Percentiles rank a stretch among this genome's conserved stretches.
Conservation (phyloP, 2,888 invertebrate species). For the Drosophila peninsularis region DNA sequence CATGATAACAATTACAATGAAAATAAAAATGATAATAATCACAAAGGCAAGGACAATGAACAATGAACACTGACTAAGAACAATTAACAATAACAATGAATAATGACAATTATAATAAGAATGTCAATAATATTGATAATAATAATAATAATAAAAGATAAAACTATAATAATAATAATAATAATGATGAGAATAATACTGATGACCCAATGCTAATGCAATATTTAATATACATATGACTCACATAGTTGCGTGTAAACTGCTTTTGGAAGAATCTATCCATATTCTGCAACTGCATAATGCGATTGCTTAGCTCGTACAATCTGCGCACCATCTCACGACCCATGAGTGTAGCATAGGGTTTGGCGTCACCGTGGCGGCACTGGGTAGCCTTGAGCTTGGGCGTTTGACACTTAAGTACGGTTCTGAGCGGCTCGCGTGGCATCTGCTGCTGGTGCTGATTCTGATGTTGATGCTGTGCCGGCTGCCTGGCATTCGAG, state of each 20-base stretch:
- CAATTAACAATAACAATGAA: background rate
- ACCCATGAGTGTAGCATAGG: constrained; percentile 40
- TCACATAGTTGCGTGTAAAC: constrained; percentile 84
- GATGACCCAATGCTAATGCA: too few species aligned
- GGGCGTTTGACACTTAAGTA: background rate
- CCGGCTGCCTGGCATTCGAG: background rate
- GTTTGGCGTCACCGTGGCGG: constrained; percentile 10
- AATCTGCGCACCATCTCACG: constrained; percentile 74
- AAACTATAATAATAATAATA: too few species aligned
- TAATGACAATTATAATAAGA: background rate
- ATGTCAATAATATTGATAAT: background rate
- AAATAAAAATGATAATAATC: background rate
- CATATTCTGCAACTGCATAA: constrained; percentile 77
- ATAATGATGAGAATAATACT: too few species aligned
- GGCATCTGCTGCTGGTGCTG: background rate
- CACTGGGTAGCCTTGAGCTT: constrained; percentile 1
- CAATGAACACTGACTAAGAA: too few species aligned
- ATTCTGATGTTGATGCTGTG: background rate
- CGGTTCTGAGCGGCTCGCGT: constrained; percentile 6
- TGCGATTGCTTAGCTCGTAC: constrained; percentile 73
- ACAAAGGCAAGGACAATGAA: background rate
- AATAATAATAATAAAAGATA: too few species aligned
- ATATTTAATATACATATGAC: constrained; percentile 9
- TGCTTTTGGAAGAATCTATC: constrained; percentile 82
- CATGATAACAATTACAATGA: background rate